Evolutionary conservation across 2,888 invertebrate genomes (phyloP), one percentile per base, ranked within the genome.

Genomic region (Lapara coniferarum): DNA sequence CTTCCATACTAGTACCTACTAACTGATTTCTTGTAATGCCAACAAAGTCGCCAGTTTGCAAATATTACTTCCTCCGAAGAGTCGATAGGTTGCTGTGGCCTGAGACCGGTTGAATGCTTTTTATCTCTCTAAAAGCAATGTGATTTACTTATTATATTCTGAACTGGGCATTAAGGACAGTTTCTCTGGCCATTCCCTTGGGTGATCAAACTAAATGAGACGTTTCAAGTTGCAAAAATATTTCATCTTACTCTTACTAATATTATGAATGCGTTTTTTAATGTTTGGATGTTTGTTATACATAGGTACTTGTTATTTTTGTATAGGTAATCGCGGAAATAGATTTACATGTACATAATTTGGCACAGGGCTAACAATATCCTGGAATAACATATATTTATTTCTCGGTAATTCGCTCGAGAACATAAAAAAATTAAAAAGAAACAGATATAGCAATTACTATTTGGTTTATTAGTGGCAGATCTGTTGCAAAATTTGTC

Each of bases 1-100:
- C 85, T 83, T 87, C 85, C 82, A 79, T 82, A 78, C 71, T 72
- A 77, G 82, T 85, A 87, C 86, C 81, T 74, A 70, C 77, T 81
- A 81, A 83, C 76, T 85, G 81, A 86, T 84, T 82, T 80, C 73
- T 74, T 71, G 72, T 75, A 77, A 79, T 68, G 70, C 71, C 70
- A 73, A 75, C 75, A 70, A 71, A 77, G 71, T 73, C 72, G 68
- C 69, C 72, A 74, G 73, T 75, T 75, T 72, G 73, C 71, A 74
- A 75, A 75, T 71, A 72, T 66, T 71, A 74, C 73, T 75, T 77
- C 72, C 70, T 75, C 72, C 59, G 75, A 75, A 68, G 71, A 70
- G 69, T 69, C 68, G 68, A 74, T 73, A 77, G 77, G 73, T 72
- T 71, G 71, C 70, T 69, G 70, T 66, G 46, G 66, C 71, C 49